phyloP scores from a whole-genome alignment of 2,797 vertebrate species.

The Anguilla marmorata region DNA sequence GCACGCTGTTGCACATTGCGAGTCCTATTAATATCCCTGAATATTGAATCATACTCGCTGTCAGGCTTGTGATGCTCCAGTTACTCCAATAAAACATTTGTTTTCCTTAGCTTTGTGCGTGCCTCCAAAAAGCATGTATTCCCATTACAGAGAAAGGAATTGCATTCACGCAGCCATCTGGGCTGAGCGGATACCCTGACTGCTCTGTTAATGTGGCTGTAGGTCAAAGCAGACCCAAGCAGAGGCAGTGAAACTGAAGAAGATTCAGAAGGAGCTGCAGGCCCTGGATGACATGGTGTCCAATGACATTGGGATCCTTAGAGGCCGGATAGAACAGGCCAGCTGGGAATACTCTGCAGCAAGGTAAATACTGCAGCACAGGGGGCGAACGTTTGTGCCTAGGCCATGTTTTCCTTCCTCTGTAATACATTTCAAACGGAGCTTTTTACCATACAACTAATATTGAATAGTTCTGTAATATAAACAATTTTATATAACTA shows the following conservation, averaged over 20 bases:
- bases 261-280: slow-evolving; percentile 92
- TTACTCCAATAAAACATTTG: neutral
- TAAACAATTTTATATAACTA: neutral
- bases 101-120: neutral
- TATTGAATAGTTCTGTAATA: no score
- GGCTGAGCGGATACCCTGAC: neutral
- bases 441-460: no score
- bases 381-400: neutral
- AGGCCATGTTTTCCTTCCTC: neutral
- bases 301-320: slow-evolving; percentile 87
- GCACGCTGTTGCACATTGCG: neutral
- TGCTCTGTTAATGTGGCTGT: neutral
- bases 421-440: neutral
- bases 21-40: neutral
- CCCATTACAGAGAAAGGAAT: neutral
- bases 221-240: slow-evolving; percentile 94
- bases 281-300: slow-evolving; percentile 92
- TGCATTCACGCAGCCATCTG: neutral
- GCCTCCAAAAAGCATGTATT: neutral
- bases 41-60: neutral
- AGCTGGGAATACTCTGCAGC: slow-evolving; percentile 87
- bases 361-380: slow-evolving; percentile 64
- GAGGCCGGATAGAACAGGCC: slow-evolving; percentile 87
- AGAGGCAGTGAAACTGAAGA: slow-evolving; percentile 87
- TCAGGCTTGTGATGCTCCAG: neutral